Conservation (phyloP, 1,140 invertebrate genomes). For the Bilobella aurantiaca region DNA sequence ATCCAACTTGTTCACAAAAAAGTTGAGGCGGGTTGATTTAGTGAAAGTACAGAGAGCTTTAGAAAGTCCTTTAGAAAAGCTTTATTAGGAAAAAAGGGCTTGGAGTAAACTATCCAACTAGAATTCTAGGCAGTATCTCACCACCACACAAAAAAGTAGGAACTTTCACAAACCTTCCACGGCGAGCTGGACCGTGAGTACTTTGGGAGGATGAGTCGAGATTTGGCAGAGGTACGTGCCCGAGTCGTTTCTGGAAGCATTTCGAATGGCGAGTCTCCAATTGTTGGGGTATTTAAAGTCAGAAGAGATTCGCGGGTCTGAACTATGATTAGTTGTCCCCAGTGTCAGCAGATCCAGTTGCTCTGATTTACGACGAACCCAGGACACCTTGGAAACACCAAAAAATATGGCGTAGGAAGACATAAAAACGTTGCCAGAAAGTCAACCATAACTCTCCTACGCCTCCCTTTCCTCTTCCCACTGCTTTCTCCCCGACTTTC, state of each 20-base stretch:
- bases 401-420: not conserved
- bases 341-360: constrained; percentile 31
- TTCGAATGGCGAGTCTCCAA: constrained; percentile 67
- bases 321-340: constrained; percentile 30
- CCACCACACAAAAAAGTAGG: not conserved
- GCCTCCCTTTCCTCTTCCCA: not conserved
- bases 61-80: not conserved
- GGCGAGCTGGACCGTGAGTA: constrained; percentile 57
- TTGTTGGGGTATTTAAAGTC: constrained; percentile 59
- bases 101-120: not conserved
- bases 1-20: not conserved
- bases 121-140: not conserved
- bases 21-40: not conserved
- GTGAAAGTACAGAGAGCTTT: not conserved
- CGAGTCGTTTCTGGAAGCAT: constrained; percentile 59
- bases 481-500: too few relatives aligned
- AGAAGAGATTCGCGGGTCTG: constrained; percentile 27
- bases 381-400: constrained; percentile 25
- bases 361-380: constrained; percentile 31
- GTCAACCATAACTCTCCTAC: not conserved
- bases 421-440: not conserved
- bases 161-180: constrained; percentile 53
- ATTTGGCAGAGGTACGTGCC: constrained; percentile 77
- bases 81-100: not conserved
- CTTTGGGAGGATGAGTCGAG: constrained; percentile 68